phyloP scores from a whole-genome alignment of 2,113 vertebrate genomes.

The Hippocampus barbouri region DNA sequence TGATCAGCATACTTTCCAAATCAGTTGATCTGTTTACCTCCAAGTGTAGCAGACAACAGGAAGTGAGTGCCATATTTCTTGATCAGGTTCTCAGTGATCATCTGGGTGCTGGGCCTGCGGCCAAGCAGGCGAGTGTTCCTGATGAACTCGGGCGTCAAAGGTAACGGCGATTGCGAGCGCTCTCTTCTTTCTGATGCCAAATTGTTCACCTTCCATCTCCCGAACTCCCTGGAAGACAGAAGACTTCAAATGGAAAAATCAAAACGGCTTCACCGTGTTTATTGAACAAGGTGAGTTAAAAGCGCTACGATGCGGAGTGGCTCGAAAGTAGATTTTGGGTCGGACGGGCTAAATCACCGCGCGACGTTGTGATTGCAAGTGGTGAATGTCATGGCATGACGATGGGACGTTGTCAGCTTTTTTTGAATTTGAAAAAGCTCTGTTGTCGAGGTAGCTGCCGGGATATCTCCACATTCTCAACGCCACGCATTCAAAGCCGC shows the following conservation, averaged over 20 bases:
- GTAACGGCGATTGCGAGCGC: conserved; percentile 87
- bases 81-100: conserved; percentile 95
- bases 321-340: too few relatives aligned
- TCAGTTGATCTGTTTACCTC: conserved; percentile 76
- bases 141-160: conserved; percentile 91
- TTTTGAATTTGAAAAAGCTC: too few relatives aligned
- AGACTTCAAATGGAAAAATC: neutral
- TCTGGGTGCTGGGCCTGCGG: conserved; percentile 85
- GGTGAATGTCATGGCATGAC: too few relatives aligned
- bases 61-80: conserved; percentile 98
- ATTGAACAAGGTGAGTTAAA: neutral
- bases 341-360: too few relatives aligned
- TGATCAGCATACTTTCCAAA: neutral
- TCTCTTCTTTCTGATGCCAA: conserved; percentile 91
- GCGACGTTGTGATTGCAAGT: too few relatives aligned
- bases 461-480: too few relatives aligned
- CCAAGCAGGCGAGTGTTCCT: conserved; percentile 92
- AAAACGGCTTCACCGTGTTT: neutral
- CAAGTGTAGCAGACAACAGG: conserved; percentile 89
- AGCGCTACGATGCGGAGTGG: too few relatives aligned
- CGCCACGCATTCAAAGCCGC: conserved; percentile 29
- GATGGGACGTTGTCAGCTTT: too few relatives aligned
- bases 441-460: too few relatives aligned
- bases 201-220: conserved; percentile 98
- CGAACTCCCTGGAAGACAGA: conserved; percentile 83